These are phyloP conservation scores for Aix galericulata DNA, from an alignment of 2,113 vertebrate species.

Conservation along the genomic window DNA sequence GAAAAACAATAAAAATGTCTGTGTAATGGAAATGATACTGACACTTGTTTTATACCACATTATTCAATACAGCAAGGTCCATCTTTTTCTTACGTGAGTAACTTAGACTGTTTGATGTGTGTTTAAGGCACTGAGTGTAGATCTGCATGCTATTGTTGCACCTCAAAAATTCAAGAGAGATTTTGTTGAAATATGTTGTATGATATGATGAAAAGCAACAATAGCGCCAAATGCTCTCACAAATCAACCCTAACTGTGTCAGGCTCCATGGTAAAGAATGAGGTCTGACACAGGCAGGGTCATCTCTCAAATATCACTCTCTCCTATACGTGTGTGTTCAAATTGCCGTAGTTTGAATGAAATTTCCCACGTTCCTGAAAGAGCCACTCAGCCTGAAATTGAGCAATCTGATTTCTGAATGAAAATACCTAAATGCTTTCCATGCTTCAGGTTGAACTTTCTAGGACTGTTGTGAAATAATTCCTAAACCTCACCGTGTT, in stretches of 20 bases:
- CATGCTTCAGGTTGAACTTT: constrained; percentile 51
- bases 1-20: constrained; percentile 28
- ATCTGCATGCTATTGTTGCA: constrained; percentile 88
- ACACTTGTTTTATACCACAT: constrained; percentile 78
- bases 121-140: constrained; percentile 83
- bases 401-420: not conserved
- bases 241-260: constrained; percentile 15
- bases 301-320: not conserved
- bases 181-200: constrained; percentile 33
- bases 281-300: constrained; percentile 27
- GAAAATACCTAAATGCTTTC: not conserved
- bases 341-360: constrained; percentile 14
- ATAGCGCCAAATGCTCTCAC: constrained; percentile 52
- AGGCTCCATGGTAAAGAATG: not conserved
- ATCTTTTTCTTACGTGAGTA: constrained; percentile 93
- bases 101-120: constrained; percentile 85
- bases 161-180: constrained; percentile 38
- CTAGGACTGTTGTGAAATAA: constrained; percentile 64
- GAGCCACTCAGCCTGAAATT: constrained; percentile 39
- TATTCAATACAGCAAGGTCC: constrained; percentile 83
- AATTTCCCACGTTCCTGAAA: constrained; percentile 57
- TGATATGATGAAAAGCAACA: constrained; percentile 44
- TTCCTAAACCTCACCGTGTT: constrained; percentile 40
- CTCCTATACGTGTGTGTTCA: not conserved
- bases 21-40: constrained; percentile 64